A percentile compares a stretch with the other conserved stretches of the same genome.
Conservation (phyloP, 2,797 vertebrate genomes). For the Channallabes apus region DNA sequence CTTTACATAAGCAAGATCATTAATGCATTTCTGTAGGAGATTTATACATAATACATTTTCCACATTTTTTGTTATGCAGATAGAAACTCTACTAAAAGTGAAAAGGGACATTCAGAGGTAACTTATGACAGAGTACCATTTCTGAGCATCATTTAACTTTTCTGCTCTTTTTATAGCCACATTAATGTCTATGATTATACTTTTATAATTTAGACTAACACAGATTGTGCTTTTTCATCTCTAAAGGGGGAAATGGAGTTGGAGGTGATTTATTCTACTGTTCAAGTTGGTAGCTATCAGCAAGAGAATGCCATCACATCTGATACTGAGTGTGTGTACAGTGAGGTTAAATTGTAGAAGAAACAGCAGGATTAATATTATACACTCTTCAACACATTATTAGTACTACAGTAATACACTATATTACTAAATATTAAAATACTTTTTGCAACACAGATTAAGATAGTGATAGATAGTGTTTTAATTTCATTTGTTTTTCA, state of each 20-base stretch:
- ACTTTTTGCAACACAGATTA: neutral
- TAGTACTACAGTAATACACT: neutral
- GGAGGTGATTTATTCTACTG: constrained; percentile 57
- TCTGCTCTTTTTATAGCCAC: neutral
- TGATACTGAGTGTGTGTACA: constrained; percentile 57
- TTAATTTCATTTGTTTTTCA: neutral
- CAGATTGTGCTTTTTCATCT: neutral
- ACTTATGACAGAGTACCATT: neutral
- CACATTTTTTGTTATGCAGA: neutral
- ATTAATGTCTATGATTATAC: neutral
- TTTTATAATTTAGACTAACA: neutral
- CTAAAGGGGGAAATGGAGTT: constrained; percentile 53
- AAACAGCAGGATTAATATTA: constrained; percentile 1
- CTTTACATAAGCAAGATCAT: neutral
- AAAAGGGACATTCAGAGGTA: constrained; percentile 18
- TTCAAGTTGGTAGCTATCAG: constrained; percentile 47
- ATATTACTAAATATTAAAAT: neutral
- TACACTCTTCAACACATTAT: neutral
- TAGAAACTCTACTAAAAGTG: neutral
- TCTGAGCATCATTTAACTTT: neutral
- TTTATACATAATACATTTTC: neutral
- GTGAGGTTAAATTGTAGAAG: constrained; percentile 55
- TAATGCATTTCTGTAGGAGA: neutral
- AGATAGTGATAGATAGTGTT: neutral
- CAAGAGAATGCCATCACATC: neutral